Conservation (phyloP, 2,797 vertebrate species). For the Nannoperca australis region DNA sequence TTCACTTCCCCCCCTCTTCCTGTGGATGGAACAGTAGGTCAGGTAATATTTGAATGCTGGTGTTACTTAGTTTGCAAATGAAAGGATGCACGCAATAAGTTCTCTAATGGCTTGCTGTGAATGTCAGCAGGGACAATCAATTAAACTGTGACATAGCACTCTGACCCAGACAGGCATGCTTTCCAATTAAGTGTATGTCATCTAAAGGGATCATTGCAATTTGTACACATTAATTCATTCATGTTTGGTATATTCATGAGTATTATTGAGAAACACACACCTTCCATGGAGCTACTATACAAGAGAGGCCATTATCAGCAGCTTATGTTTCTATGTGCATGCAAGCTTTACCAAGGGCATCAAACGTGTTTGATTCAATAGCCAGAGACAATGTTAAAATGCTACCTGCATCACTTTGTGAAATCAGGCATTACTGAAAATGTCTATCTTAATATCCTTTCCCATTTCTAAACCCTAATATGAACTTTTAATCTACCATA, state of each 20-base stretch:
- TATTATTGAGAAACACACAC: constrained; percentile 25
- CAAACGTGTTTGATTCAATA: constrained; percentile 15
- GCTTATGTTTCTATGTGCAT: constrained; percentile 28
- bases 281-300: constrained; percentile 17
- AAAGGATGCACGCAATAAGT: constrained; percentile 58
- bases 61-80: constrained; percentile 55
- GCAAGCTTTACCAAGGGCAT: constrained; percentile 20
- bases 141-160: constrained; percentile 61
- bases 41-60: constrained; percentile 29
- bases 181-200: constrained; percentile 36
- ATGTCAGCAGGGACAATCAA: constrained; percentile 75
- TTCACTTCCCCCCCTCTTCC: constrained; percentile 27
- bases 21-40: constrained; percentile 13
- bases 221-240: constrained; percentile 42
- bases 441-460: constrained; percentile 26
- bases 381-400: constrained; percentile 22
- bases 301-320: constrained; percentile 5
- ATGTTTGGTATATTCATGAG: constrained; percentile 14
- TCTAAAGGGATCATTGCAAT: constrained; percentile 38
- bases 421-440: constrained; percentile 10
- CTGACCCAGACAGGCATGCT: constrained; percentile 36
- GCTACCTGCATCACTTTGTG: constrained; percentile 14
- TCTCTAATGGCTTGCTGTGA: constrained; percentile 68
- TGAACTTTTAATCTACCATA: constrained; percentile 39
- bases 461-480: constrained; percentile 28